A percentile compares a stretch with the other conserved stretches of the same genome.
Conservation (phyloP, 2,113 vertebrate genomes). For the Lonchura striata region DNA sequence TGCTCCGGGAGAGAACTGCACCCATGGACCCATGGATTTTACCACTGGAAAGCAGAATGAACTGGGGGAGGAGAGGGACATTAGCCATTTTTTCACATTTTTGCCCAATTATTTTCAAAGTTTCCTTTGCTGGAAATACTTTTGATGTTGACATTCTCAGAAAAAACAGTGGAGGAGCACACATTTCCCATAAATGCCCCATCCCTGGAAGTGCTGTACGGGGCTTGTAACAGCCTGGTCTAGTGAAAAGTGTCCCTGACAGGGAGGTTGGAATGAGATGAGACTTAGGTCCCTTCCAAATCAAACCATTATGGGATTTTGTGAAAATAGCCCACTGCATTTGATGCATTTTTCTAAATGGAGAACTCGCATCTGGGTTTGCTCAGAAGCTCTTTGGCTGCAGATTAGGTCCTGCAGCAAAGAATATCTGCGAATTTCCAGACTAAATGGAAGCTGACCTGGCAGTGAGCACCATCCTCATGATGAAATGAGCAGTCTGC, state of each 20-base stretch:
- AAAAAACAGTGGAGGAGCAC: background rate
- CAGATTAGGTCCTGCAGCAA: background rate
- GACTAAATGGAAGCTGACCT: background rate
- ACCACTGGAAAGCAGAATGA: background rate
- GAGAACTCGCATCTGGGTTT: background rate
- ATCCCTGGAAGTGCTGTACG: background rate
- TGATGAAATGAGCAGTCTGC: background rate
- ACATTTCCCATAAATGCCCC: background rate
- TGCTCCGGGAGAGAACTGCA: background rate
- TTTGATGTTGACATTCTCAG: fast-evolving
- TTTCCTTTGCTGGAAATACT: background rate
- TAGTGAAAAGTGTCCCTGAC: background rate
- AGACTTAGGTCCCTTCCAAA: background rate
- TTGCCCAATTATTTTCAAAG: background rate
- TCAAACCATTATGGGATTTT: background rate
- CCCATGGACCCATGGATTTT: background rate
- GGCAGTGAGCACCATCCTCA: background rate
- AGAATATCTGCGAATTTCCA: background rate
- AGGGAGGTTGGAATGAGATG: background rate
- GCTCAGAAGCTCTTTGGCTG: background rate
- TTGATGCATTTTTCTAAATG: background rate
- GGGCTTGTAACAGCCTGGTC: background rate
- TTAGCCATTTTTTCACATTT: background rate
- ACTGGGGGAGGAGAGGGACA: background rate
- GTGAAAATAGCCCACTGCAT: background rate